Evolutionary conservation across 53 echinoderm and acorn worm genomes (phyloP).

Genomic region (Antedon mediterranea): DNA sequence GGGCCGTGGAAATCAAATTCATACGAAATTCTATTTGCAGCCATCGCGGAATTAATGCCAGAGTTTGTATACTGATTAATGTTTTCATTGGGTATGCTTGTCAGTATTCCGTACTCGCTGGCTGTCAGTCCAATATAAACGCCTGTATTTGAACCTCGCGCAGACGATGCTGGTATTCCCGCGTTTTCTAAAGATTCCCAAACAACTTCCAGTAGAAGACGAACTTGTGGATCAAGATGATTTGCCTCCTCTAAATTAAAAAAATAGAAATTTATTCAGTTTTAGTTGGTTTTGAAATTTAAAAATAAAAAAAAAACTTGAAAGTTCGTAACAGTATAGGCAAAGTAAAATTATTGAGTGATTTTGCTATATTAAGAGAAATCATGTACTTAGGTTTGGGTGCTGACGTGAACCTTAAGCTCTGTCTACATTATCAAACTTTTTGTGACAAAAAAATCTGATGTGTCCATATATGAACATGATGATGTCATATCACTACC

Average conservation of each 20-base stretch:
- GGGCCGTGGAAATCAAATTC: conserved; percentile 93
- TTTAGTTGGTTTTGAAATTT: too few species aligned
- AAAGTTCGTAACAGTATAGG: too few species aligned
- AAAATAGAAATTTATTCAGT: neutral
- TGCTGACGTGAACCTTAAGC: too few species aligned
- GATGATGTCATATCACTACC: too few species aligned
- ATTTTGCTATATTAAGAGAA: too few species aligned
- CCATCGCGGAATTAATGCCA: conserved; percentile 87
- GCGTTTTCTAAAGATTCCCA: conserved; percentile 88
- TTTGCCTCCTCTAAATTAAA: conserved; percentile 72
- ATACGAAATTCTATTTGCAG: conserved; percentile 85
- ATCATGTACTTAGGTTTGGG: too few species aligned
- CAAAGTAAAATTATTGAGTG: too few species aligned
- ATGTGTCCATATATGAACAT: too few species aligned
- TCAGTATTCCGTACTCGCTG: conserved; percentile 70
- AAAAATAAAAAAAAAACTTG: too few species aligned
- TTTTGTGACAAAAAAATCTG: too few species aligned
- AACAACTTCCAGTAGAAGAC: conserved; percentile 73
- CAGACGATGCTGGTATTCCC: conserved; percentile 58
- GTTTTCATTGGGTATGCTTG: conserved; percentile 77
- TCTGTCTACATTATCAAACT: too few species aligned
- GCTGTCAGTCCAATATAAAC: conserved; percentile 89
- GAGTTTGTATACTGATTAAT: conserved; percentile 98
- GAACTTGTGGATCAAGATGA: conserved; percentile 84
- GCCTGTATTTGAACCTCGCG: conserved; percentile 81